Conservation (phyloP, 2,888 invertebrate species). For the Aphelenchoides bicaudatus region DNA sequence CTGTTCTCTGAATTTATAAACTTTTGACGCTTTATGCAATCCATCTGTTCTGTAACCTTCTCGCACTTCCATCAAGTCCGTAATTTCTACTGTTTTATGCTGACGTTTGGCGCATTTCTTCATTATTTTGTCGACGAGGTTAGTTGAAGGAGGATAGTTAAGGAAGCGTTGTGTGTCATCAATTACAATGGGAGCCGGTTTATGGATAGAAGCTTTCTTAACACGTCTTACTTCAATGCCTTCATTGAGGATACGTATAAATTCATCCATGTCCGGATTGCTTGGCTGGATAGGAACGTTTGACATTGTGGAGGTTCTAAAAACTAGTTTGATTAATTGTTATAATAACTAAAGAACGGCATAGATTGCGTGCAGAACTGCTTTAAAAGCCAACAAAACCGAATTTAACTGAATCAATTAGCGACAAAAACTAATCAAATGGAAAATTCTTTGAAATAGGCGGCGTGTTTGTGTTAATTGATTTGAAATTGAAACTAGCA, state of each 20-base stretch:
- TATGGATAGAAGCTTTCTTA: conserved; percentile 27
- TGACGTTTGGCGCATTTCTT: conserved; percentile 9
- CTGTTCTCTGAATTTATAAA: conserved; percentile 46
- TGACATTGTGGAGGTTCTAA: too few species aligned
- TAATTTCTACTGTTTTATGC: conserved; percentile 45
- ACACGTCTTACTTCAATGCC: conserved; percentile 27
- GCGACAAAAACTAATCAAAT: too few species aligned
- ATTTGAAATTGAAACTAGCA: too few species aligned
- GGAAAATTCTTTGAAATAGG: too few species aligned
- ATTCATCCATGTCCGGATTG: conserved; percentile 23
- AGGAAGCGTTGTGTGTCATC: background rate
- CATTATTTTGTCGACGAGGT: background rate
- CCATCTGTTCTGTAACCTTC: conserved; percentile 59
- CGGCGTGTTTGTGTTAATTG: too few species aligned
- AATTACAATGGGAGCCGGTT: conserved; percentile 18
- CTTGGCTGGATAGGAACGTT: too few species aligned
- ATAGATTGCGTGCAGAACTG: too few species aligned
- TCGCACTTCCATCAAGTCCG: conserved; percentile 55
- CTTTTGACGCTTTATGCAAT: conserved; percentile 49
- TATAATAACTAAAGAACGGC: too few species aligned
- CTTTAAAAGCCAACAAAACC: too few species aligned
- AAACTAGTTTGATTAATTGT: too few species aligned
- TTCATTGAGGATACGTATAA: conserved; percentile 23
- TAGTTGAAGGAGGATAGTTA: background rate
- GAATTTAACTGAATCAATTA: too few species aligned